Base-by-base conservation (phyloP, 2,113 vertebrate species). In the Melanotaenia duboulayi region DNA sequence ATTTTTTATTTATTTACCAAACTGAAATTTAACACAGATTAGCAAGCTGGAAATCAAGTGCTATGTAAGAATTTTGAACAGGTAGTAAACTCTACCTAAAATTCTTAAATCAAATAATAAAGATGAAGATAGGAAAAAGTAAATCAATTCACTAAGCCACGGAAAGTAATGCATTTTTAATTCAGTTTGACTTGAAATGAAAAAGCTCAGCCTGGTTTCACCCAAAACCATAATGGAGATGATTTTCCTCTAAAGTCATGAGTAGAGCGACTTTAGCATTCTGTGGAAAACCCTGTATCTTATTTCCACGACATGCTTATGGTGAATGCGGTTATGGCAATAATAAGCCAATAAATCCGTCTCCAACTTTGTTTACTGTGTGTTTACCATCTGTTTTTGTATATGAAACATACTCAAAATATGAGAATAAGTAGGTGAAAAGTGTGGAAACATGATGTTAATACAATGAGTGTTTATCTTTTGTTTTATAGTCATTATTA, bases 151-250 rank as follows among this genome's bases (percentile, higher is more conserved):
- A 65, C 22, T 59, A n/a, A 64, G 32, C 32, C 4, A 35, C 32
- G 1, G 32, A 35, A 35, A 35, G 4, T 35, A 35, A 35, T 35
- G 32, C 32, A 35, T 35, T 9, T 35, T 35, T 35, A 5, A 35
- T 35, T 35, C 32, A 6, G 32, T 35, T 35, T 35, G 13, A 65
- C 49, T 73, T 74, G 37, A 86, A 76, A 80, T 55, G 19, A 66
- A 71, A 54, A 62, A 7, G 42, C 48, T 74, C 56, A 67, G 42
- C 57, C 24, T 66, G 56, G 60, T 74, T 76, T 76, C 79, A 22
- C 49, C 44, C 51, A 54, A 77, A 80, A 80, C 48, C 60, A 58
- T 14, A 1, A 61, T 22, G 40, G 40, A 67, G 73, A 73, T 50
- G 73, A 68, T 58, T 17, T 7, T 19, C 32, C 32, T 35, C 32